phyloP scores from a whole-genome alignment of 1,140 invertebrate genomes.

The Ceratoteleas bidentatus region DNA sequence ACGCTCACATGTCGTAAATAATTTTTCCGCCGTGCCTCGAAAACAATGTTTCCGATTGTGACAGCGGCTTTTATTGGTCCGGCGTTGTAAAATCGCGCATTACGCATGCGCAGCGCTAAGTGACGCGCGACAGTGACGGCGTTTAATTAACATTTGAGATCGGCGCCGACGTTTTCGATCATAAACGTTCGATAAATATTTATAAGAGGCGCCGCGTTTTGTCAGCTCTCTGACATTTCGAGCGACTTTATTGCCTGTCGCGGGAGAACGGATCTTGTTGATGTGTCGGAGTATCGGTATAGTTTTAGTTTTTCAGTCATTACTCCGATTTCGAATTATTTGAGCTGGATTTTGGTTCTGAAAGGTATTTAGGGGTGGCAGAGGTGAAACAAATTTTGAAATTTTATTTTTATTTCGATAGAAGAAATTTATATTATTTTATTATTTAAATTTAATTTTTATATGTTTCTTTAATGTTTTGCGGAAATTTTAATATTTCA shows the following conservation, averaged over 20 bases:
- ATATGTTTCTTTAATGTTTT: no score
- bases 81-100: slow-evolving; percentile 34
- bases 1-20: slow-evolving; percentile 16
- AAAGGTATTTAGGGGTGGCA: no score
- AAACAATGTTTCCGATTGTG: slow-evolving; percentile 22
- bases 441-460: no score
- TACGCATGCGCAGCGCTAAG: slow-evolving; percentile 41
- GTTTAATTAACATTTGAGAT: slow-evolving; percentile 53
- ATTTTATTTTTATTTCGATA: no score
- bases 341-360: no score
- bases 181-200: slow-evolving; percentile 36
- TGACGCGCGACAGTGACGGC: slow-evolving; percentile 4
- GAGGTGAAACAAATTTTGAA: no score
- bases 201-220: background rate
- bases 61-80: slow-evolving; percentile 30
- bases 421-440: no score
- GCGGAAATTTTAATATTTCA: no score
- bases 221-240: background rate
- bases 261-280: no score
- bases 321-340: no score
- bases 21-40: slow-evolving; percentile 26
- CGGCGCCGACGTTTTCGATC: slow-evolving; percentile 6
- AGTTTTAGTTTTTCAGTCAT: no score
- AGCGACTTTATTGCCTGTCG: background rate
- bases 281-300: no score